Conservation (phyloP, 2,888 invertebrate genomes). For the Lochmaea crataegi region DNA sequence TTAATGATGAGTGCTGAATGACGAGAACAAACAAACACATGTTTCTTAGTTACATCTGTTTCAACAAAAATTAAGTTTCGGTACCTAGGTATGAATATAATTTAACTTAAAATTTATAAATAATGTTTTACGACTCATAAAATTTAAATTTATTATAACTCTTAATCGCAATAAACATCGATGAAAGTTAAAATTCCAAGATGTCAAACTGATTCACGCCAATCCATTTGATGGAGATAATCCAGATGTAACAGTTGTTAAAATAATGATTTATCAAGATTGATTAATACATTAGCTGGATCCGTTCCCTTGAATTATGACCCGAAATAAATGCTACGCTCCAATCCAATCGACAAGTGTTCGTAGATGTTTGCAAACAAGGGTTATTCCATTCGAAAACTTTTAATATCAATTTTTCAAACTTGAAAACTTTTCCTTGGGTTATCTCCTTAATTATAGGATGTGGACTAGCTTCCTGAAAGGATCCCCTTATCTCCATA, state of each 20-base stretch:
- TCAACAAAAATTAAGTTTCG: constrained; percentile 43
- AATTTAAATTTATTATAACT: constrained; percentile 50
- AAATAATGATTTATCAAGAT: constrained; percentile 6
- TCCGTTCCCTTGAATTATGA: not conserved
- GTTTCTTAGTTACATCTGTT: constrained; percentile 47
- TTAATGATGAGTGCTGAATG: constrained; percentile 26
- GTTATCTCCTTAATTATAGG: too few species aligned
- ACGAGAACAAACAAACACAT: constrained; percentile 39
- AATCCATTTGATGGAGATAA: constrained; percentile 45
- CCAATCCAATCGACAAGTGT: constrained; percentile 5
- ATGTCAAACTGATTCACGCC: constrained; percentile 51
- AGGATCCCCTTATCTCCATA: too few species aligned
- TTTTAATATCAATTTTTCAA: not conserved
- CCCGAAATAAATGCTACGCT: not conserved
- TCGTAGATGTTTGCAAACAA: not conserved
- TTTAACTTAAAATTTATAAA: constrained; percentile 52
- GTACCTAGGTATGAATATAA: constrained; percentile 43
- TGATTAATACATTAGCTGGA: constrained; percentile 3
- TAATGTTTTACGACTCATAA: constrained; percentile 54
- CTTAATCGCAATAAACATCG: constrained; percentile 43
- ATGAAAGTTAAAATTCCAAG: constrained; percentile 49
- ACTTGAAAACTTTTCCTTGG: too few species aligned
- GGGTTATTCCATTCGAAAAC: not conserved
- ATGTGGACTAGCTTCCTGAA: too few species aligned
- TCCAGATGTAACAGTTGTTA: constrained; percentile 37